These are phyloP conservation scores for Bos javanicus DNA, from an alignment of 2,113 vertebrate genomes.

Conservation along the genomic window DNA sequence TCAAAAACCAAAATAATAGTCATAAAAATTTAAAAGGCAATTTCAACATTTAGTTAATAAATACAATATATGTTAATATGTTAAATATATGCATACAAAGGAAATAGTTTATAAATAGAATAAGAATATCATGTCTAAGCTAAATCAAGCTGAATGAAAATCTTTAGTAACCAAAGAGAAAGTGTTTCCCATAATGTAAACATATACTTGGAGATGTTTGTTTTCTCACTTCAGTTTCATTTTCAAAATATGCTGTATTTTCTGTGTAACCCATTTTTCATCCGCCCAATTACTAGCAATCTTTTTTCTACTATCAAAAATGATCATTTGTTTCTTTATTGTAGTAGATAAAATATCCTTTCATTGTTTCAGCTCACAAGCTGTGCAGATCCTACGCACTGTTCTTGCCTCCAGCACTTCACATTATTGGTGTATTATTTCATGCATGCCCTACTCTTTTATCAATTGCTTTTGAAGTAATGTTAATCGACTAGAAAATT, in stretches of 20 bases:
- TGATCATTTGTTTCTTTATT: conserved; percentile 95
- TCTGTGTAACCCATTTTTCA: conserved; percentile 87
- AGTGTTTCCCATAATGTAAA: conserved; percentile 75
- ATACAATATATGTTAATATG: not conserved
- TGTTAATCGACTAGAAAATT: conserved; percentile 99
- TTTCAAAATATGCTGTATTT: conserved; percentile 79
- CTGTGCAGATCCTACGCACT: conserved; percentile 90
- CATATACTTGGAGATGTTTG: conserved; percentile 78
- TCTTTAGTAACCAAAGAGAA: conserved; percentile 61
- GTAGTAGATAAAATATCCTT: conserved; percentile 91
- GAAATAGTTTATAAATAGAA: not conserved
- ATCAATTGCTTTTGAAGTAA: conserved; percentile 98
- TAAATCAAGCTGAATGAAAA: conserved; percentile 31
- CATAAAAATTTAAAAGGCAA: not conserved
- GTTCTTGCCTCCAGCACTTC: conserved; percentile 94
- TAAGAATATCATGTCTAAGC: not conserved
- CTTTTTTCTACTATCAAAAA: conserved; percentile 85
- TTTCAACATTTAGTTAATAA: not conserved
- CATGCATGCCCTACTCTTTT: conserved; percentile 96
- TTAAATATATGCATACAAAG: conserved; percentile 4
- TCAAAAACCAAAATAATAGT: conserved; percentile 8
- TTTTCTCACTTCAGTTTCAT: conserved; percentile 78
- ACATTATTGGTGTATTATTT: conserved; percentile 98
- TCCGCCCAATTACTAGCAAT: conserved; percentile 88
- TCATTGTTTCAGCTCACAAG: conserved; percentile 90